Percentiles rank a stretch among this genome's conserved stretches.
Evolutionary conservation across 2,888 invertebrate genomes (phyloP).

Genomic region (Galerucella pusilla): DNA sequence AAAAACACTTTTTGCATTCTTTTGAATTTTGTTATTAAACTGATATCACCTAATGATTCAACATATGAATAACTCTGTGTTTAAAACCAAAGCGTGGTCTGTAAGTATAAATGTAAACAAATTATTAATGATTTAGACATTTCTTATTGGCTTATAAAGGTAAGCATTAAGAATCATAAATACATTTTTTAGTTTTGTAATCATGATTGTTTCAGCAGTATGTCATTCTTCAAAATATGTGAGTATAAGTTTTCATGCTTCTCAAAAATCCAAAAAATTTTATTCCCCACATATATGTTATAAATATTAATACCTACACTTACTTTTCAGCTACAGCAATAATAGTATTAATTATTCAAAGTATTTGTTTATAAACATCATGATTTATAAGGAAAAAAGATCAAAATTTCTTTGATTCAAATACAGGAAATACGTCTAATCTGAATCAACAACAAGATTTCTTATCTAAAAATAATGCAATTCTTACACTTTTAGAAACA

Average conservation of each 20-base stretch:
- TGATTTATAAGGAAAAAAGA: too few relatives aligned
- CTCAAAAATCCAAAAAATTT: neutral
- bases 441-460: too few relatives aligned
- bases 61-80: neutral
- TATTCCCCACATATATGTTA: neutral
- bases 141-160: neutral
- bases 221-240: neutral
- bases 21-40: neutral
- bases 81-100: neutral
- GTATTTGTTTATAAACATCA: too few relatives aligned
- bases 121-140: neutral
- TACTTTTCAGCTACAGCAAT: too few relatives aligned
- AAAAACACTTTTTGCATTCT: neutral
- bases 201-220: neutral
- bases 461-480: too few relatives aligned
- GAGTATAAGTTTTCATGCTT: neutral
- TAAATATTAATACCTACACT: too few relatives aligned
- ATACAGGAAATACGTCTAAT: too few relatives aligned
- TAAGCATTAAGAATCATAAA: neutral
- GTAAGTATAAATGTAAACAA: neutral
- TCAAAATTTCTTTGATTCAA: too few relatives aligned
- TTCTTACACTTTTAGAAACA: too few relatives aligned
- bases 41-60: slow-evolving; percentile 6
- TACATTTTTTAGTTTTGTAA: neutral
- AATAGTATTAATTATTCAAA: too few relatives aligned